Conservation (phyloP, 1,140 invertebrate species). For the Colletes gigas region DNA sequence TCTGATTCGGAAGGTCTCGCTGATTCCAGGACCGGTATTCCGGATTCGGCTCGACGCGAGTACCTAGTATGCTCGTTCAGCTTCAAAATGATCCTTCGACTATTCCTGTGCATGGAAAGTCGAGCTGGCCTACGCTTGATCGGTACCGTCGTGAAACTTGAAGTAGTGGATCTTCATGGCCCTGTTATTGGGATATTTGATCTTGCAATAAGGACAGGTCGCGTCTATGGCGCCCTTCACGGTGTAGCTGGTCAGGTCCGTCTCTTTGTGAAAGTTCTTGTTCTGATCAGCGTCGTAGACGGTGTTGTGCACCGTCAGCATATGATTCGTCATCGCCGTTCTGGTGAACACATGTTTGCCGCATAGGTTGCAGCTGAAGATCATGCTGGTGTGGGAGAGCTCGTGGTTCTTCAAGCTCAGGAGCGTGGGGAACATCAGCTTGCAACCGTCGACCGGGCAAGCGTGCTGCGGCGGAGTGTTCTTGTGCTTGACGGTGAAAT, state of each 20-base stretch:
- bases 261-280: slow-evolving; percentile 69
- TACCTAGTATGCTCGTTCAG: too few species aligned
- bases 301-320: slow-evolving; percentile 70
- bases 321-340: slow-evolving; percentile 69
- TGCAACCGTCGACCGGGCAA: slow-evolving; percentile 63
- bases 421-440: slow-evolving; percentile 59
- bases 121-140: slow-evolving; percentile 6
- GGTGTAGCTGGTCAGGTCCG: slow-evolving; percentile 69
- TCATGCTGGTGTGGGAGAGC: slow-evolving; percentile 64
- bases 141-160: slow-evolving; percentile 72
- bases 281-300: slow-evolving; percentile 59
- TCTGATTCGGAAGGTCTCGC: background rate
- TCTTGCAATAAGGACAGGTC: slow-evolving; percentile 74
- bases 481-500: slow-evolving; percentile 81
- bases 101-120: too few species aligned
- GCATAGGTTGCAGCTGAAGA: slow-evolving; percentile 75
- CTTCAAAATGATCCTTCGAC: background rate
- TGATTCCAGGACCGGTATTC: background rate
- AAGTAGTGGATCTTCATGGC: slow-evolving; percentile 79
- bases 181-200: slow-evolving; percentile 78
- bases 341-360: slow-evolving; percentile 72
- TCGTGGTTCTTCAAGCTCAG: slow-evolving; percentile 63
- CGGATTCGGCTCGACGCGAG: background rate
- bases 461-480: background rate
- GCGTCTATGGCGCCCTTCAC: slow-evolving; percentile 69